Evolutionary conservation across 2,797 vertebrate species (phyloP).

Genomic region (Morelia viridis): DNA sequence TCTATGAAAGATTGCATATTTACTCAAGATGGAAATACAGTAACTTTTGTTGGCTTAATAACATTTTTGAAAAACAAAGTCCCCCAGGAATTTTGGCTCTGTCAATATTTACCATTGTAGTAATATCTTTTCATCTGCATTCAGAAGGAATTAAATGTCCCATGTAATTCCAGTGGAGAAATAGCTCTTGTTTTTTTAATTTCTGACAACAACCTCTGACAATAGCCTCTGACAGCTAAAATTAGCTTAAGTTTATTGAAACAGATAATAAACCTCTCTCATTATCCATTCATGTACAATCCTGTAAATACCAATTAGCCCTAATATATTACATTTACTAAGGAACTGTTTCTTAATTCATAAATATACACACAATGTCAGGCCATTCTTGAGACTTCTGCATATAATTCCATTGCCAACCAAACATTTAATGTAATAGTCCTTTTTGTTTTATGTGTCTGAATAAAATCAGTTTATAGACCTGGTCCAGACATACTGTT

Average conservation of each 20-base stretch:
- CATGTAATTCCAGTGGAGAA: slow-evolving; percentile 50
- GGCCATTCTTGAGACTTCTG: slow-evolving; percentile 9
- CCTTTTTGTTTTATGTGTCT: slow-evolving; percentile 1
- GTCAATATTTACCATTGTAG: not conserved
- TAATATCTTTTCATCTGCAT: slow-evolving; percentile 19
- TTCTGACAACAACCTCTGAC: slow-evolving; percentile 53
- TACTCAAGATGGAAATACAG: not conserved
- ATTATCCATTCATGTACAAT: slow-evolving; percentile 41
- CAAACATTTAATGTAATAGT: slow-evolving; percentile 16
- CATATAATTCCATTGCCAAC: slow-evolving; percentile 11
- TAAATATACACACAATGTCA: slow-evolving; percentile 24
- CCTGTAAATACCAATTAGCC: slow-evolving; percentile 48
- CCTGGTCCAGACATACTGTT: not conserved
- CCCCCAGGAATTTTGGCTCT: slow-evolving; percentile 2
- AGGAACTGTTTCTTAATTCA: slow-evolving; percentile 42
- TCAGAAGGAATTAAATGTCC: slow-evolving; percentile 47
- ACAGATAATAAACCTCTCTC: slow-evolving; percentile 37
- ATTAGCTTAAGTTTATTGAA: slow-evolving; percentile 55
- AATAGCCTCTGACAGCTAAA: slow-evolving; percentile 52
- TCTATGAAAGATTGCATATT: not conserved
- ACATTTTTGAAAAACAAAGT: slow-evolving; percentile 26
- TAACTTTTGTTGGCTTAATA: not conserved
- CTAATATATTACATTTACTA: slow-evolving; percentile 43
- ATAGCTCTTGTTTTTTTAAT: slow-evolving; percentile 47
- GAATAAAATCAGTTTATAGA: not conserved